Evolutionary conservation across 53 echinoderm and acorn worm genomes (phyloP).

Genomic region (Echinarachnius parma): DNA sequence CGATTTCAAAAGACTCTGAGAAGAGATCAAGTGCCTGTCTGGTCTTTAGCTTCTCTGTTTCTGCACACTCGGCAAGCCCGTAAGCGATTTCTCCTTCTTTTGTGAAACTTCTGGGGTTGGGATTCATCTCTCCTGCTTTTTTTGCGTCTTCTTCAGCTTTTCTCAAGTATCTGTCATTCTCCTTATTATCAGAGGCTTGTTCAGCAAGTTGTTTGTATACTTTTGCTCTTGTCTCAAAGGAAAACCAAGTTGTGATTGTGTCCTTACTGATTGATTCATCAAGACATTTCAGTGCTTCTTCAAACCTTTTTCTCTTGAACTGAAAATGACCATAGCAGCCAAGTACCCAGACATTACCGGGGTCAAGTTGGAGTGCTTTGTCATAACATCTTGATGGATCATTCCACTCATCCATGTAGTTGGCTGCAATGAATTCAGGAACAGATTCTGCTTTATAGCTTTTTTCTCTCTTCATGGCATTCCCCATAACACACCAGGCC

Average conservation of each 20-base stretch:
- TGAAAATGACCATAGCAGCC: conserved; percentile 7
- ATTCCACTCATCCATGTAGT: conserved; percentile 6
- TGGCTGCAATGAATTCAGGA: not conserved
- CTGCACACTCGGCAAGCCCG: not conserved
- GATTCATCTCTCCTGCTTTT: not conserved
- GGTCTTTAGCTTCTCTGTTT: not conserved
- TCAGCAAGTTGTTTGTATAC: not conserved
- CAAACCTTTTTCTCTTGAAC: not conserved
- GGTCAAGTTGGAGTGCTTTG: conserved; percentile 22
- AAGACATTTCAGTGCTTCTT: conserved; percentile 1
- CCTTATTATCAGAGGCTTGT: not conserved
- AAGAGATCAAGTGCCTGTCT: conserved; percentile 8
- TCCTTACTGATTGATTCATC: conserved; percentile 14
- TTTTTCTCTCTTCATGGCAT: not conserved
- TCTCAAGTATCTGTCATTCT: not conserved
- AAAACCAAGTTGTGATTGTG: conserved; percentile 18
- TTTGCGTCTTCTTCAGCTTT: conserved; percentile 1
- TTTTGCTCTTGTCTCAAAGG: not conserved
- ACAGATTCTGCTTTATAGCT: not conserved
- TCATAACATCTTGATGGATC: conserved; percentile 13
- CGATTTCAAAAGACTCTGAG: not conserved
- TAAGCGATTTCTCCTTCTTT: not conserved
- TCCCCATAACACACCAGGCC: conserved; percentile 31
- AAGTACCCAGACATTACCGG: conserved; percentile 14
- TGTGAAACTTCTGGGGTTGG: not conserved